Evolutionary conservation across 2,113 vertebrate genomes (phyloP), one percentile per base, ranked within the genome.

Genomic region (Alectura lathami): DNA sequence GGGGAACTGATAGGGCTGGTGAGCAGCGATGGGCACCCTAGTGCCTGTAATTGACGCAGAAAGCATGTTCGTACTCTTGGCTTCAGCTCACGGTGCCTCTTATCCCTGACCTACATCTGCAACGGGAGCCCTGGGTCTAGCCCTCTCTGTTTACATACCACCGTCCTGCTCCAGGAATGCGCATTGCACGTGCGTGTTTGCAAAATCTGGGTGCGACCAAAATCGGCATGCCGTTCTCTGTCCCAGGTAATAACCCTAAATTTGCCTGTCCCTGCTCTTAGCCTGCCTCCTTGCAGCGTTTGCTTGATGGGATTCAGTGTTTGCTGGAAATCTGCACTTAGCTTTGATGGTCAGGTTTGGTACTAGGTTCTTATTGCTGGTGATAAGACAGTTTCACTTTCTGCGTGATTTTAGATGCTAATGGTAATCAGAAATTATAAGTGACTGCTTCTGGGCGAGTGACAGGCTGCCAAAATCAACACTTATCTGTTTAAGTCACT

Each of bases 41-140:
- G 93, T 90, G 84, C 89, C 86, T 17, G 0, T 83, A 42, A 70
- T 81, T 6, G 6, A 77, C 76, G 86, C 59, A 96, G 63, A 42
- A 13, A 11, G 82, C 27, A 20, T 60, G 2, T 30, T 23, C 2
- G 1, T 43, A 9, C 36, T 95, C 80, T 73, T 70, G 87, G 40
- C 64, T 95, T 91, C 77, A 79, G 38, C 73, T 82, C 34, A 16
- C 16, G 60, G 87, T 83, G 77, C 50, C 30, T 85, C 89, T 79
- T 89, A 89, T 92, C 86, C 92, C 62, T 78, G 78, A 60, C 84
- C 86, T 78, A 60, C 84, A 84, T 93, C 72, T 96, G 84, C 94
- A 73, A 94, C 73, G 93, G 91, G 86, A 94, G 64, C 84, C 81
- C 93, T 94, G 91, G 77, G 91, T 89, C 91, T 73, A 78, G 72